Conservation (phyloP, 2,113 vertebrate genomes). For the Nettapus auritus region DNA sequence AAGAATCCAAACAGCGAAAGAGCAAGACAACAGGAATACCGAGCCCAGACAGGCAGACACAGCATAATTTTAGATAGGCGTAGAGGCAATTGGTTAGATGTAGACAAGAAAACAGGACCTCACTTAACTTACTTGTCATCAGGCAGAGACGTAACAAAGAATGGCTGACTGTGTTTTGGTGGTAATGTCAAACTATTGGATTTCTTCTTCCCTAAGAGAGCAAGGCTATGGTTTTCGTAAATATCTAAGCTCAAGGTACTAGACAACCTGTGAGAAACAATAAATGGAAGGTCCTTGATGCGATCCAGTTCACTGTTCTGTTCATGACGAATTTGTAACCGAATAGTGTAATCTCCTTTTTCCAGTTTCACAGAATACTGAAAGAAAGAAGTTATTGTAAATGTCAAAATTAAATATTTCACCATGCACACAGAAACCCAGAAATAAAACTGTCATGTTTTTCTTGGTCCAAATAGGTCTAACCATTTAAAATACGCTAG, state of each 20-base stretch:
- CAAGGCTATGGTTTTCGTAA: slow-evolving; percentile 92
- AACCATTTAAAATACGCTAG: not conserved
- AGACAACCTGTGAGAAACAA: slow-evolving; percentile 94
- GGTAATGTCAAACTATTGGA: slow-evolving; percentile 89
- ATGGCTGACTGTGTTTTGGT: slow-evolving; percentile 89
- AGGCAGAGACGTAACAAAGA: slow-evolving; percentile 91
- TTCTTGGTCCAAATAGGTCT: not conserved
- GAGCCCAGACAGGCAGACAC: not conserved
- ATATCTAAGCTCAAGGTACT: slow-evolving; percentile 91
- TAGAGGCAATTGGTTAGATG: not conserved
- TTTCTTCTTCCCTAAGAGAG: slow-evolving; percentile 95
- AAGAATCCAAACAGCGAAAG: not conserved
- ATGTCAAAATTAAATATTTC: not conserved
- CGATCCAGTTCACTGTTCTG: slow-evolving; percentile 94
- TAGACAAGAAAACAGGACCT: not conserved
- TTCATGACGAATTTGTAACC: slow-evolving; percentile 96
- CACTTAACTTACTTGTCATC: slow-evolving; percentile 93
- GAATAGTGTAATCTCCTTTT: slow-evolving; percentile 95
- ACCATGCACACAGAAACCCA: not conserved
- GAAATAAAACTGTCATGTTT: not conserved
- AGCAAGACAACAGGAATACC: not conserved
- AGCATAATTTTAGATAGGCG: not conserved
- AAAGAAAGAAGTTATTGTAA: slow-evolving; percentile 41
- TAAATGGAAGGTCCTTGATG: slow-evolving; percentile 94
- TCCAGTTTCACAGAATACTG: slow-evolving; percentile 98